Evolutionary conservation across 2,888 invertebrate species (phyloP).

Genomic region (Mechanitis mazaeus): DNA sequence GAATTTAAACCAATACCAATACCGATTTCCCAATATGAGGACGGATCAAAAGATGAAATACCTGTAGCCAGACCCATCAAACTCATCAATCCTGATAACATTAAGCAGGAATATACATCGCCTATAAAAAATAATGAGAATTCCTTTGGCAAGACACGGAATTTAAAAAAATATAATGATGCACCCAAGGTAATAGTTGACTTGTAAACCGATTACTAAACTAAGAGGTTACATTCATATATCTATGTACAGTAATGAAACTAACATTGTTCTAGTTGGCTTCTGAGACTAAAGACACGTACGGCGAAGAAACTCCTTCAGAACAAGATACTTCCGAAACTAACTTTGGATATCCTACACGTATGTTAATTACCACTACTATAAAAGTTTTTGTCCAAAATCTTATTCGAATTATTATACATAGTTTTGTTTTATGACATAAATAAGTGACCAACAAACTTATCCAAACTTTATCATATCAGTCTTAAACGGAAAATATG

Average conservation of each 20-base stretch:
- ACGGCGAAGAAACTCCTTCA: conserved; percentile 34
- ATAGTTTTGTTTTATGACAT: no score
- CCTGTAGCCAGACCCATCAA: conserved; percentile 66
- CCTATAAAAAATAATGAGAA: conserved; percentile 55
- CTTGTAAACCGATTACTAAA: background rate
- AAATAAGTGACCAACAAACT: no score
- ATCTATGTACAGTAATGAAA: background rate
- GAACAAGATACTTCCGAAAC: conserved; percentile 66
- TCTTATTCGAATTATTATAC: background rate
- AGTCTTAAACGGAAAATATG: no score
- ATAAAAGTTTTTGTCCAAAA: background rate
- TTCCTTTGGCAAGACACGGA: conserved; percentile 69
- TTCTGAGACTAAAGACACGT: conserved; percentile 10
- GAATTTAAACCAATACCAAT: conserved; percentile 67
- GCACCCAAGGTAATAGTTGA: conserved; percentile 23
- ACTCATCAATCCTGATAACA: conserved; percentile 51
- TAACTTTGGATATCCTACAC: conserved; percentile 54
- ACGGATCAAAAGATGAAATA: conserved; percentile 46
- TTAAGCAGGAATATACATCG: conserved; percentile 45
- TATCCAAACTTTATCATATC: no score
- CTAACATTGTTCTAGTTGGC: conserved; percentile 20
- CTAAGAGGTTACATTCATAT: background rate
- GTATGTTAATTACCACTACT: conserved; percentile 42
- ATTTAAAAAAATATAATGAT: conserved; percentile 52
- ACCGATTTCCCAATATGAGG: conserved; percentile 54